These are phyloP conservation scores for Gallinago stenura DNA, from an alignment of 2,797 vertebrate species.

Conservation along the genomic window DNA sequence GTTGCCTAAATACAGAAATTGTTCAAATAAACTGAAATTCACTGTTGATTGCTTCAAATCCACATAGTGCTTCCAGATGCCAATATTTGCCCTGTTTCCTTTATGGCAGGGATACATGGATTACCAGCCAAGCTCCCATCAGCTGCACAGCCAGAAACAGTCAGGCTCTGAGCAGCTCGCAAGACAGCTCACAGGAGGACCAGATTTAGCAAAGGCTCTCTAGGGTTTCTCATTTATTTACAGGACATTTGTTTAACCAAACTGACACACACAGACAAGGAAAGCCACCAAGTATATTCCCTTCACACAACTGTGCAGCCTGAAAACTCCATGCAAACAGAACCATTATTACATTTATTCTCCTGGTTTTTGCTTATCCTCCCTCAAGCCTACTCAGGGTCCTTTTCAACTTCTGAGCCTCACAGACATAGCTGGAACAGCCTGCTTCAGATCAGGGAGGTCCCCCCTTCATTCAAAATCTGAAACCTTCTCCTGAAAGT, in stretches of 20 bases:
- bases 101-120: not conserved
- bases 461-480: not conserved
- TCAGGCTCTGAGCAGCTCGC: not conserved
- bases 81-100: not conserved
- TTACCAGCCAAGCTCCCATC: not conserved
- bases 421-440: not conserved
- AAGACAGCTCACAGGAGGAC: not conserved
- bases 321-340: not conserved
- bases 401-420: not conserved
- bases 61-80: not conserved
- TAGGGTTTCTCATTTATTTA: not conserved
- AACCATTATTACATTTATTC: not conserved
- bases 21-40: conserved; percentile 5
- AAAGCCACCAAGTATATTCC: not conserved
- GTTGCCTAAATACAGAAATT: not conserved
- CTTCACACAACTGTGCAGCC: not conserved
- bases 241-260: not conserved
- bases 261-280: not conserved
- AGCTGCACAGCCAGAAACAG: not conserved
- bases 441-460: not conserved
- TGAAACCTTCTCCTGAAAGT: not conserved
- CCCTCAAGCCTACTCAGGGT: not conserved
- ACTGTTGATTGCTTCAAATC: not conserved
- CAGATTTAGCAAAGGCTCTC: not conserved
- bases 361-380: conserved; percentile 7